Base-by-base conservation (phyloP, 1,140 invertebrate genomes). In the Anastatus disparis region DNA sequence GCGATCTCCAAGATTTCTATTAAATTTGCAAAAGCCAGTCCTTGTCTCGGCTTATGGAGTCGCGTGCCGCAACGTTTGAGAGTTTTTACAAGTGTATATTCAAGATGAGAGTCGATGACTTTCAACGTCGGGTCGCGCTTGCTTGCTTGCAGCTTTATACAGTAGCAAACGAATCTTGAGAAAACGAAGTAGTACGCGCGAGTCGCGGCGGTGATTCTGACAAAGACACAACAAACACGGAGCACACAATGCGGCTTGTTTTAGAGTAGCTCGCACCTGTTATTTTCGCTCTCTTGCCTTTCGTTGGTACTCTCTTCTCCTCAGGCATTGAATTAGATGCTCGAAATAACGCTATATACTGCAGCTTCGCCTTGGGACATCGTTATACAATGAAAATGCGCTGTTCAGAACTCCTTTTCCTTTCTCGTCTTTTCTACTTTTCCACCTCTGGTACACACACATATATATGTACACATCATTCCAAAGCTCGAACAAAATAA, bases 291-390 rank as follows among this genome's bases (percentile, higher is more conserved):
- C 50, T 63, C 50, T n/a, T 40, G 10, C 20, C 61, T 38, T n/a
- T 40, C 31, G 2, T 0, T 24, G 17, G 2, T 27, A 44, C 40
- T 24, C n/a, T 24, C 64, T 65, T n/a, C 12, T n/a, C 46, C 50
- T 12, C 20, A 42, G n/a, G 6, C 29, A 22, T 9, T 42, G 46
- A 50, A 63, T 50, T 50, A 73, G 40, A 50, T 63, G 66, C 73
- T 72, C 68, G 56, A 55, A 56, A 64, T n/a, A 35, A 17, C 17
- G 44, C 12, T 22, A n/a, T n/a, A n/a, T 58, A 17, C 17, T 50
- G 26, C 17, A 24, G 29, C 61, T n/a, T 72, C 65, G 73, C 75
- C 70, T 67, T 52, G 59, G 75, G 75, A 74, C 70, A 76, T 77
- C 68, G 70, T 77, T 75, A 72, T 50, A 71, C 63, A 56, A 70